Conservation (phyloP, 2,797 vertebrate species). For the Tauraco hartlaubi region DNA sequence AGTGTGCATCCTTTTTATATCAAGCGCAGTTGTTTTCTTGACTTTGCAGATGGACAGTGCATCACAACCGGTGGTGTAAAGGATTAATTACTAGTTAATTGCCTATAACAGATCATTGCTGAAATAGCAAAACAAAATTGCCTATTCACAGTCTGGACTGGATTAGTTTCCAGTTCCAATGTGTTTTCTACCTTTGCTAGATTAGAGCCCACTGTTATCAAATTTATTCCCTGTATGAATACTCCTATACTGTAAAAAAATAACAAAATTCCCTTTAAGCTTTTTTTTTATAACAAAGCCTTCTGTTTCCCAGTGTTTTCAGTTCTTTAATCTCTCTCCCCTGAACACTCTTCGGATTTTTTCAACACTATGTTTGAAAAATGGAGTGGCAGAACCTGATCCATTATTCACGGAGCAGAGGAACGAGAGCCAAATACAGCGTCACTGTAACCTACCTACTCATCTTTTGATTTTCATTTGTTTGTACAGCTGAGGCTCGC, state of each 20-base stretch:
- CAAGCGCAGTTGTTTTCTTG: neutral
- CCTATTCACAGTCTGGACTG: neutral
- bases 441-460: neutral
- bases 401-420: neutral
- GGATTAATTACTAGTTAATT: neutral
- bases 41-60: neutral
- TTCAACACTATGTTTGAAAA: neutral
- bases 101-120: neutral
- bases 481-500: slow-evolving; percentile 47
- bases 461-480: slow-evolving; percentile 57
- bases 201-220: neutral
- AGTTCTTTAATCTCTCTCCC: neutral
- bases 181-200: neutral
- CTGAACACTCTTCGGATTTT: neutral
- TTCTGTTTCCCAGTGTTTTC: neutral
- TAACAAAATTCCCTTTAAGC: neutral
- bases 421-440: neutral
- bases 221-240: neutral
- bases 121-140: neutral
- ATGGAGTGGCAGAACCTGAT: neutral
- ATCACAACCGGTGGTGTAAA: neutral
- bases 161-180: neutral
- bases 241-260: neutral
- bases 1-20: neutral
- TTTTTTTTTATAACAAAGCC: neutral